These are phyloP conservation scores for Callinectes sapidus DNA, from an alignment of 2,888 invertebrate species.

Conservation along the genomic window DNA sequence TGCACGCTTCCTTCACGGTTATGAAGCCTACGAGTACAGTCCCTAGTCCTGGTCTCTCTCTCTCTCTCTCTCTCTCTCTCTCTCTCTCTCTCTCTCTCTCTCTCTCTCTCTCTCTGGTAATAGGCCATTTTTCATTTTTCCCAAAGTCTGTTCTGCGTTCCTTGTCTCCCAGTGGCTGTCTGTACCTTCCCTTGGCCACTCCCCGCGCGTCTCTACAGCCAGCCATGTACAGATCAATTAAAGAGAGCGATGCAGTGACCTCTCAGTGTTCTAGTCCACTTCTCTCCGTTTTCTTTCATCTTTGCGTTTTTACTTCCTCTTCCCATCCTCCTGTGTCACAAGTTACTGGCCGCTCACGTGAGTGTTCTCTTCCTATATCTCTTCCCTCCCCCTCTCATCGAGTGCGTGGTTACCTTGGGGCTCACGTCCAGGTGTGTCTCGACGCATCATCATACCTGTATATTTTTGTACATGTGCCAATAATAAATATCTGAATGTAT, in stretches of 20 bases:
- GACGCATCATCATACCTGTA: constrained; percentile 51
- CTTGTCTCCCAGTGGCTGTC: too few species aligned
- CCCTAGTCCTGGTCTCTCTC: not conserved
- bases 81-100: too few species aligned
- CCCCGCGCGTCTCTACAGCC: not conserved
- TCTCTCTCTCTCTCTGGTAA: too few species aligned
- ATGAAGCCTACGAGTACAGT: constrained; percentile 46
- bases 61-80: too few species aligned
- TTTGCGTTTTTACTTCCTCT: not conserved
- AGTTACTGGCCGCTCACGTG: not conserved
- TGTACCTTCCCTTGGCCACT: not conserved
- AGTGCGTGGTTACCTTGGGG: constrained; percentile 1
- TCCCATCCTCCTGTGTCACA: not conserved
- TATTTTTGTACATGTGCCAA: constrained; percentile 69
- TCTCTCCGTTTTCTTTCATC: not conserved
- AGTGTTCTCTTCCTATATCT: not conserved
- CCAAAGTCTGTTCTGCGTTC: not conserved
- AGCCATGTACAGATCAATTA: not conserved
- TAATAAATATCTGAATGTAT: constrained; percentile 51
- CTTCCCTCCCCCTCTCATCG: not conserved
- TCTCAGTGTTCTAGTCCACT: constrained; percentile 1
- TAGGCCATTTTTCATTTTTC: too few species aligned
- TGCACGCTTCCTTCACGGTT: constrained; percentile 52
- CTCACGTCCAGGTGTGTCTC: not conserved
- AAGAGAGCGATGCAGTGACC: not conserved